Evolutionary conservation across 2,888 invertebrate genomes (phyloP).

Genomic region (Unio pictorum): DNA sequence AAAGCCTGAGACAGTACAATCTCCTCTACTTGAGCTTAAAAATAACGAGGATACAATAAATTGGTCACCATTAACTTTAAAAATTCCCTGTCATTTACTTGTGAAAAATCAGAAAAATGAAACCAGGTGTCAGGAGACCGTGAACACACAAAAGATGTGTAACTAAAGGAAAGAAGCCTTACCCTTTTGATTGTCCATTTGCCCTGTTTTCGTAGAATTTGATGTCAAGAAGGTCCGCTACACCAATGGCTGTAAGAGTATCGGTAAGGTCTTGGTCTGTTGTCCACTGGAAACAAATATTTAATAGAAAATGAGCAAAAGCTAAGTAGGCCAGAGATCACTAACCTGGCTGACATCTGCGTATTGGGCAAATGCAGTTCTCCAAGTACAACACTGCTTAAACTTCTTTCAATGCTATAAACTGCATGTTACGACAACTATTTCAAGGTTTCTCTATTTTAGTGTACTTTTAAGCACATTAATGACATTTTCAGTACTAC

Average conservation of each 20-base stretch:
- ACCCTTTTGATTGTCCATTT: constrained; percentile 97
- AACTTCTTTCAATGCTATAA: too few species aligned
- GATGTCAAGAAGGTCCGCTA: constrained; percentile 95
- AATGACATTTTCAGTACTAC: too few species aligned
- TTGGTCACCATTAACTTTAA: too few species aligned
- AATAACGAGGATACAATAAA: too few species aligned
- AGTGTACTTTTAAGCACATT: too few species aligned
- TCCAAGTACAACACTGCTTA: neutral
- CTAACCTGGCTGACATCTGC: neutral
- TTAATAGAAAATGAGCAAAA: neutral
- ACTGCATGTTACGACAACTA: too few species aligned
- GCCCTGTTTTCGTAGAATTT: constrained; percentile 99
- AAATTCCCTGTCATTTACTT: too few species aligned
- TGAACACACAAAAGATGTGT: neutral
- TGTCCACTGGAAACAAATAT: constrained; percentile 86
- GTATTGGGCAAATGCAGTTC: neutral
- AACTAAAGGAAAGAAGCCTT: constrained; percentile 23
- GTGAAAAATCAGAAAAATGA: too few species aligned
- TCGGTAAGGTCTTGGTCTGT: constrained; percentile 96
- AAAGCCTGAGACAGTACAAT: too few species aligned
- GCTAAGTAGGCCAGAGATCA: neutral
- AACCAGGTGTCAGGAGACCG: neutral
- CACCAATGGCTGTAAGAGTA: constrained; percentile 86
- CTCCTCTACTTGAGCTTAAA: too few species aligned
- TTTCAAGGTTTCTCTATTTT: too few species aligned